phyloP scores from a whole-genome alignment of 2,797 vertebrate genomes.

The Schizopygopsis pylzovi region DNA sequence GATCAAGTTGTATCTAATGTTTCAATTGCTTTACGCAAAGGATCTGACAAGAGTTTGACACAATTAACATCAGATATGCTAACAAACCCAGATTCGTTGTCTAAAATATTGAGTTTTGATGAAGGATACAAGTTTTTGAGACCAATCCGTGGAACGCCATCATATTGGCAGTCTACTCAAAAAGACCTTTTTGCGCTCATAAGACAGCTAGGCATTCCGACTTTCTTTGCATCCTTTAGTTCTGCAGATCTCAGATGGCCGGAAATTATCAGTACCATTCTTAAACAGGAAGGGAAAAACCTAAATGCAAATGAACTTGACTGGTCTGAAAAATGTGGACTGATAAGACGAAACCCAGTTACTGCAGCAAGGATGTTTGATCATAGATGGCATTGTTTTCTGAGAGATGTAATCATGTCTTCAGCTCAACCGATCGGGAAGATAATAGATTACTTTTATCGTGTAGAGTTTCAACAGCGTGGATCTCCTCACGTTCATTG shows the following conservation, averaged over 20 bases:
- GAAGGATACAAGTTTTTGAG: conserved; percentile 1
- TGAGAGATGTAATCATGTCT: no score
- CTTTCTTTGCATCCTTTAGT: conserved; percentile 2
- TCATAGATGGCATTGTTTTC: no score
- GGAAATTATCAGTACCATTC: no score
- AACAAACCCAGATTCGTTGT: background rate
- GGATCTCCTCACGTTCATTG: no score
- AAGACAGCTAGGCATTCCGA: conserved; percentile 13
- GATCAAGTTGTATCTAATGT: conserved; percentile 24
- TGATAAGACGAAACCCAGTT: no score
- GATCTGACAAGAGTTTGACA: background rate
- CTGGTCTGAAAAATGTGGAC: no score
- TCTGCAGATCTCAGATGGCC: background rate
- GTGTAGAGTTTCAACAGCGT: no score
- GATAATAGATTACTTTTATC: no score
- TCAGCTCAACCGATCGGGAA: no score
- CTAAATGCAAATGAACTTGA: no score
- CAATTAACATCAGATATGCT: background rate
- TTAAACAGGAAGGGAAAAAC: no score
- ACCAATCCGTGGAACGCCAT: background rate
- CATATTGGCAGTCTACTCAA: background rate
- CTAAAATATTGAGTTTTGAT: background rate
- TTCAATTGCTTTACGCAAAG: background rate
- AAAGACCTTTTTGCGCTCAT: conserved; percentile 1
- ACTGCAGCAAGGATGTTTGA: no score